Evolutionary conservation across 2,797 vertebrate species (phyloP), one percentile per base, ranked within the genome.

Genomic region (Argentina silus): DNA sequence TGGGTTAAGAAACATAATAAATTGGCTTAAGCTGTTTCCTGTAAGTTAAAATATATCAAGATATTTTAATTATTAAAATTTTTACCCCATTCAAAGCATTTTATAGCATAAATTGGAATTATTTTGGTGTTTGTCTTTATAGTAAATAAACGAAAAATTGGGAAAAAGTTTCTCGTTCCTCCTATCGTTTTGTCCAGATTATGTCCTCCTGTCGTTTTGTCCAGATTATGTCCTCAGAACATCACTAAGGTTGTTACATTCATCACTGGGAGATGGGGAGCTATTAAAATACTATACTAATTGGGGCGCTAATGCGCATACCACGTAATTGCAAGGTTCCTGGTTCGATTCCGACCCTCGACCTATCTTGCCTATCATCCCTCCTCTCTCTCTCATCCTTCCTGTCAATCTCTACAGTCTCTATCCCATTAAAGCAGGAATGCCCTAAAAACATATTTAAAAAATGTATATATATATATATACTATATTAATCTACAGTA

Each of bases 81-180:
- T 96, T 95, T 95, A 95, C 95, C 95, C 95, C 93, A 74, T 87
- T 91, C 92, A 91, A 95, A 94, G 90, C 91, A 93, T 96, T 96
- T 96, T 96, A 95, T 96, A 95, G 94, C 92, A 94, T 91, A 93
- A 93, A 96, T 95, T 95, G 93, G 94, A 96, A 85, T 95, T 95
- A 95, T 95, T 91, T 95, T 95, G 94, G 93, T 95, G 95, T 74
- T 94, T 93, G 94, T 96, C 94, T 96, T 96, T 95, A 94, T 95
- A 95, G 93, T 92, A 95, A 96, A 96, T 96, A 96, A 96, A 72
- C 70, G 19, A 95, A 92, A 92, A 90, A 94, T 95, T 95, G 93
- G 90, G 91, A 94, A 88, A 95, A 94, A 90, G 62, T 59, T 62
- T 76, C 73, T 87, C 48, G 59, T 78, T 73, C 74, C 65, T 72